phyloP scores from a whole-genome alignment of 2,888 invertebrate genomes.

The Troides oblongomaculatus region DNA sequence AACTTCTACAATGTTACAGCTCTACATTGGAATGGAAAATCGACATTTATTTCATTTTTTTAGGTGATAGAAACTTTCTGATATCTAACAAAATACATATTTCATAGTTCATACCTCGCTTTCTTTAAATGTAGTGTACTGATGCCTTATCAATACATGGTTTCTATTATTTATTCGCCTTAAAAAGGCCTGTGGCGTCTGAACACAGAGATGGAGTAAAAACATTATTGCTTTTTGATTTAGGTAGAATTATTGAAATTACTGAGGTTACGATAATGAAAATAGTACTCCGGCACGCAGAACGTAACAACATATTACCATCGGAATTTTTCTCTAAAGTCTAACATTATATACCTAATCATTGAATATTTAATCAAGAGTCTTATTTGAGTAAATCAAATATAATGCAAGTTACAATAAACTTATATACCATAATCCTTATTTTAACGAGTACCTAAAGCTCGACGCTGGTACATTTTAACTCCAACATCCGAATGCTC shows the following conservation, averaged over 20 bases:
- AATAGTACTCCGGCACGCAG: no score
- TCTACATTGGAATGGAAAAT: constrained; percentile 55
- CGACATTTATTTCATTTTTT: constrained; percentile 50
- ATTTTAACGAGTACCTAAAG: constrained; percentile 48
- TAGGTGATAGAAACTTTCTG: constrained; percentile 31
- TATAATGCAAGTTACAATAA: constrained; percentile 36
- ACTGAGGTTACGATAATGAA: no score
- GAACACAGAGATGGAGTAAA: no score
- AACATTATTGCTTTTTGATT: no score
- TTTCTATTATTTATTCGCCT: no score
- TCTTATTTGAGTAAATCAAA: constrained; percentile 20
- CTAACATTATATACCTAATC: neutral
- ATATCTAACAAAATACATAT: neutral
- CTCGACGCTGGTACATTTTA: constrained; percentile 39
- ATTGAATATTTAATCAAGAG: neutral
- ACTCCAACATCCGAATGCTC: constrained; percentile 43
- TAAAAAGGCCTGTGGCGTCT: no score
- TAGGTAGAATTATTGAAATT: no score
- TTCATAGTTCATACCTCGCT: neutral
- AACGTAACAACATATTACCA: no score
- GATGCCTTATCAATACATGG: no score
- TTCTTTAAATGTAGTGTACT: neutral
- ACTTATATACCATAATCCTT: constrained; percentile 35
- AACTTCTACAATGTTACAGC: constrained; percentile 78
- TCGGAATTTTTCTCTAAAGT: no score